A percentile compares a stretch with the other conserved stretches of the same genome.
phyloP scores from a whole-genome alignment of 2,113 vertebrate species.

The Picathartes gymnocephalus region DNA sequence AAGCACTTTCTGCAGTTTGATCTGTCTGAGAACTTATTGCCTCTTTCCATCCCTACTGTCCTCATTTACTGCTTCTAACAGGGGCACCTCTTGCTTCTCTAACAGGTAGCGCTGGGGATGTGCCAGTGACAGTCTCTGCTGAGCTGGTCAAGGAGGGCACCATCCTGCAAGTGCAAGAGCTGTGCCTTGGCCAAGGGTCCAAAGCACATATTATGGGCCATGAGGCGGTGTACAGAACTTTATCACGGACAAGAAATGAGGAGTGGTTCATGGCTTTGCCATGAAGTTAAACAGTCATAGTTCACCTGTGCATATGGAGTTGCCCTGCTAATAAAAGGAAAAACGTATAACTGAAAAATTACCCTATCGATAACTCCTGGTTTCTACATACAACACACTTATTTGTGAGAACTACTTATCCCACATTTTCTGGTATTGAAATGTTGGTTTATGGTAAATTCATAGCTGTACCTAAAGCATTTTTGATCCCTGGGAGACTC shows the following conservation, averaged over 20 bases:
- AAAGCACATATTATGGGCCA: background rate
- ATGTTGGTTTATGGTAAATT: background rate
- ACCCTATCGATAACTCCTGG: background rate
- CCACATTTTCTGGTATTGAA: background rate
- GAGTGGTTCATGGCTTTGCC: background rate
- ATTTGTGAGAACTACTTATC: background rate
- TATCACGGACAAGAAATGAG: background rate
- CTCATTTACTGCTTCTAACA: background rate
- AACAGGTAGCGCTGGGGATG: background rate
- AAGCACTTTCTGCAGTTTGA: background rate
- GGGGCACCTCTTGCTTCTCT: background rate
- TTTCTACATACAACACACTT: background rate
- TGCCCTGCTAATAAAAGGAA: background rate
- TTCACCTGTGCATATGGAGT: background rate
- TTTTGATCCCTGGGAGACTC: background rate
- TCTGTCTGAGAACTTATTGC: background rate
- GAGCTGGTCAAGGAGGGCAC: background rate
- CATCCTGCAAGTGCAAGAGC: background rate
- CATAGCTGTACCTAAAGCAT: background rate
- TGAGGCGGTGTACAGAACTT: background rate
- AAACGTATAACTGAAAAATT: background rate
- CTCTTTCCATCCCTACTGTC: background rate
- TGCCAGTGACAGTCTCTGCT: background rate
- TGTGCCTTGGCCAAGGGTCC: background rate
- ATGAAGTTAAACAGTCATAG: background rate